Percentiles rank a stretch among this genome's conserved stretches.
phyloP scores from a whole-genome alignment of 2,888 invertebrate species.

The Polydrusus pterygomalis region DNA sequence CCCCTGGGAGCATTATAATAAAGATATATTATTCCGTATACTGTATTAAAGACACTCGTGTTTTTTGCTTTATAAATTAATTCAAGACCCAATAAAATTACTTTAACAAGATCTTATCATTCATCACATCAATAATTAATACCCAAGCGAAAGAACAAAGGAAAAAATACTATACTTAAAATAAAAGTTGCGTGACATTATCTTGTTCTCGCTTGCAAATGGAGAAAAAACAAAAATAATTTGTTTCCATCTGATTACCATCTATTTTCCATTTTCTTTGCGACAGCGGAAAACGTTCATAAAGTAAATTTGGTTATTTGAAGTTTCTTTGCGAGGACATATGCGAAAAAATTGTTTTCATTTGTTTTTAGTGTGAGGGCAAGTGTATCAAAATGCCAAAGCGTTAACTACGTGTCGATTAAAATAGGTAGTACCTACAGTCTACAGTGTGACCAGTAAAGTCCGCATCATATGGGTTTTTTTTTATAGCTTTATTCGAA shows the following conservation, averaged over 20 bases:
- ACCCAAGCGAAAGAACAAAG: neutral
- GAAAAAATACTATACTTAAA: neutral
- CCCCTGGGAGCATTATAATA: neutral
- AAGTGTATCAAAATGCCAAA: too few relatives aligned
- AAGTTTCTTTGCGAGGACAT: neutral
- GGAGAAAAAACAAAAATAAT: neutral
- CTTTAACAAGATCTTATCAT: too few relatives aligned
- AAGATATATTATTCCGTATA: too few relatives aligned
- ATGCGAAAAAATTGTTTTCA: neutral
- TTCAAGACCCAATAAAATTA: too few relatives aligned
- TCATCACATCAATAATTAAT: slow-evolving; percentile 2
- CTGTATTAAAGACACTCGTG: neutral
- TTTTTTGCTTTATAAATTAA: neutral
- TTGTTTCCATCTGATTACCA: slow-evolving; percentile 10
- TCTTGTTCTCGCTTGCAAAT: neutral
- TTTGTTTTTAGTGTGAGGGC: neutral
- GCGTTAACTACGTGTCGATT: too few relatives aligned
- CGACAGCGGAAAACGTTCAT: neutral
- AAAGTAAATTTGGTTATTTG: slow-evolving; percentile 16
- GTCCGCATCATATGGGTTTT: too few relatives aligned
- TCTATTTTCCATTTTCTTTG: slow-evolving; percentile 20
- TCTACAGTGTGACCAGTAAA: too few relatives aligned
- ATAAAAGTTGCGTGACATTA: slow-evolving; percentile 9
- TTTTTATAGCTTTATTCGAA: too few relatives aligned
- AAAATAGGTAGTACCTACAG: too few relatives aligned